Base-by-base conservation (phyloP, 1,140 invertebrate genomes). In the Aricia agestis region DNA sequence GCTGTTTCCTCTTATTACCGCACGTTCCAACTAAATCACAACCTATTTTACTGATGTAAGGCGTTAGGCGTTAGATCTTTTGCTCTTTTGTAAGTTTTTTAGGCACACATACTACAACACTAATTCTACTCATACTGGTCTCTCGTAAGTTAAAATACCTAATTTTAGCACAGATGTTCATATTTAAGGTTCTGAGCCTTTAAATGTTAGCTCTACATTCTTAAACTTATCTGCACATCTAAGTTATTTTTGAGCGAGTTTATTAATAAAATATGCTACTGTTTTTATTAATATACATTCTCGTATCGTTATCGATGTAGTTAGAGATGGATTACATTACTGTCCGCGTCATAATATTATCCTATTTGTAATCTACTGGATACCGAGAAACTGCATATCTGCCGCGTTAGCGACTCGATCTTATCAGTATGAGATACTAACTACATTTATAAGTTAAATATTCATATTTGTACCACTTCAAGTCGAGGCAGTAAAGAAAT, bases 1-100 rank as follows among this genome's bases (percentile, higher is more conserved):
- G 67, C 69, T 72, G 72, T 69, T 76, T 79, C 76, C 74, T 78
- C 66, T 67, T 45, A 18, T 63, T 67, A 11, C 67, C 42, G 66
- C 69, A 45, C 59, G 68, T 70, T 61, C 73, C 73, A 68, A 71
- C 70, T 72, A 69, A 67, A 72, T 63, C 59, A 63, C 59, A 19
- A 63, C 59, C 18, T 63, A 63, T 6, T 63, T 63, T 63, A 63
- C 18, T 31, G 18, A 18, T 63, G 11, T 13, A 52, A 52, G 45
- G 45, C 41, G 41, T 42, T 9, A 52, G 45, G 45, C 41, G 41
- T 42, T 9, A 52, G 45, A 36, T 36, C 6, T 52, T 13, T 15
- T 52, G 45, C 45, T 52, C 45, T 13, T 52, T 52, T 52, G 3
- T 52, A 52, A 13, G 45, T 52, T 1, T 25, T 25, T 0, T 25